Conservation (phyloP, 2,113 vertebrate genomes). For the Fregetta grallaria region DNA sequence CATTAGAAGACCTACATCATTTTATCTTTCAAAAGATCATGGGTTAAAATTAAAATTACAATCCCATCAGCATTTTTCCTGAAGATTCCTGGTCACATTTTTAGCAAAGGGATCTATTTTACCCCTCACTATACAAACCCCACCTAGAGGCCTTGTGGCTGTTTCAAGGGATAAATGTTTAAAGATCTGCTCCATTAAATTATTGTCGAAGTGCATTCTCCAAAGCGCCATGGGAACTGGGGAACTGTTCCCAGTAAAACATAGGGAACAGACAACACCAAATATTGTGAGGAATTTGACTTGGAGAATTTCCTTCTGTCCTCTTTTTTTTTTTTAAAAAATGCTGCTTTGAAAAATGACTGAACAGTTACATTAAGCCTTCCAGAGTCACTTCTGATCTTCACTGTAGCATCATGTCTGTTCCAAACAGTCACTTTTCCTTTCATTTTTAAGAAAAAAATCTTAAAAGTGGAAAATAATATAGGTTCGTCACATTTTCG, state of each 20-base stretch:
- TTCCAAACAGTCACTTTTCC: neutral
- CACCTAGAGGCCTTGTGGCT: neutral
- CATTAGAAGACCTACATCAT: neutral
- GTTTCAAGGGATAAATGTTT: neutral
- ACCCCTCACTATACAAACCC: neutral
- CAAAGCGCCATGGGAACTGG: neutral
- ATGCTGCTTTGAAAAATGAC: neutral
- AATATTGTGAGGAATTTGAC: neutral
- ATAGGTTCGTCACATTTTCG: neutral
- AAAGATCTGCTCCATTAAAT: neutral
- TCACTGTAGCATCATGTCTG: neutral
- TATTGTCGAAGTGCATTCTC: neutral
- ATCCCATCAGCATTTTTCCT: neutral
- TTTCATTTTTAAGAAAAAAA: neutral
- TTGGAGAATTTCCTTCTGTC: neutral
- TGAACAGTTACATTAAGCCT: neutral
- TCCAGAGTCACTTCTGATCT: conserved; percentile 5
- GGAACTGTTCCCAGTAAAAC: neutral
- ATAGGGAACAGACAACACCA: neutral
- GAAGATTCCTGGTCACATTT: neutral
- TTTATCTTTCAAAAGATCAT: neutral
- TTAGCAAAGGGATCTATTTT: neutral
- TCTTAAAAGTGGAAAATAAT: neutral
- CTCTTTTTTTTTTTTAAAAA: neutral
- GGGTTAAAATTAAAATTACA: neutral